These are phyloP conservation scores for Pseudoips prasinana DNA, from an alignment of 2,888 invertebrate genomes.

Conservation along the genomic window DNA sequence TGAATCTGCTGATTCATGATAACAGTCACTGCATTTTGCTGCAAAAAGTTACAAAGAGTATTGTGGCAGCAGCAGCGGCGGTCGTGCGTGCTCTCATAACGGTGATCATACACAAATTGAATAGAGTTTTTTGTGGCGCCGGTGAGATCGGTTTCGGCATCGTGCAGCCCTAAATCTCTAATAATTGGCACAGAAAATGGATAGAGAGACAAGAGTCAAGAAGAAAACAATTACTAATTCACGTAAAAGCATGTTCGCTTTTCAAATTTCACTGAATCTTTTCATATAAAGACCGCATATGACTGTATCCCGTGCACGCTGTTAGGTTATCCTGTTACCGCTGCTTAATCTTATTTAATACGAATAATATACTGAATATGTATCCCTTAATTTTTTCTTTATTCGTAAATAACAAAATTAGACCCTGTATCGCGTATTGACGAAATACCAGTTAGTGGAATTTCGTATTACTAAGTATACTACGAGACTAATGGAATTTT, in stretches of 20 bases:
- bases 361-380: too few relatives aligned
- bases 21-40: constrained; percentile 64
- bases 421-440: constrained; percentile 6
- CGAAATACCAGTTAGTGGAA: constrained; percentile 14
- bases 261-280: too few relatives aligned
- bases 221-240: too few relatives aligned
- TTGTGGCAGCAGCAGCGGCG: constrained; percentile 39
- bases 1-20: constrained; percentile 62
- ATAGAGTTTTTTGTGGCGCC: constrained; percentile 61
- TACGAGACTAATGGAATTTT: constrained; percentile 15
- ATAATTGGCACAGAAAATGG: constrained; percentile 54
- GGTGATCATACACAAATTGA: constrained; percentile 69
- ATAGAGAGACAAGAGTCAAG: constrained; percentile 35
- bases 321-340: too few relatives aligned
- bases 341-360: too few relatives aligned
- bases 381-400: too few relatives aligned
- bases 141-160: constrained; percentile 51
- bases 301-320: too few relatives aligned
- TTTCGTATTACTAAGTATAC: constrained; percentile 8
- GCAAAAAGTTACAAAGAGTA: constrained; percentile 64
- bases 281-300: too few relatives aligned
- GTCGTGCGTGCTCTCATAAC: constrained; percentile 69
- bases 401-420: constrained; percentile 9
- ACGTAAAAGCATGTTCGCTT: too few relatives aligned
- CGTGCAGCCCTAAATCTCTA: constrained; percentile 57